phyloP scores from a whole-genome alignment of 2,113 vertebrate species.

The Perognathus longimembris region DNA sequence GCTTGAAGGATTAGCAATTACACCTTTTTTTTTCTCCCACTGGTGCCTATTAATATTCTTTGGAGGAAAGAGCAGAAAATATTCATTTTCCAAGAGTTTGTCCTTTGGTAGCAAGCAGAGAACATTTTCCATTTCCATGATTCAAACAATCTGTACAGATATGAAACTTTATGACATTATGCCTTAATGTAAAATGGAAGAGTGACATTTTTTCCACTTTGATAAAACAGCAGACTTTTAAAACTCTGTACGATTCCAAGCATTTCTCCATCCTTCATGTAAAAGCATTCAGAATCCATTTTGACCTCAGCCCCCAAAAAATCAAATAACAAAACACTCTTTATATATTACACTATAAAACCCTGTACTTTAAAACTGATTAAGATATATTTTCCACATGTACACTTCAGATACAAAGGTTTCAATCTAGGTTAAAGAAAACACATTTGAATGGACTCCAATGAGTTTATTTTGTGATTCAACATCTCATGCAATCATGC shows the following conservation, averaged over 20 bases:
- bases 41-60: slow-evolving; percentile 85
- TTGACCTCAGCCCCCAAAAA: slow-evolving; percentile 78
- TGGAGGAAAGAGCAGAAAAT: slow-evolving; percentile 87
- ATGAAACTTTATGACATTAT: slow-evolving; percentile 78
- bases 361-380: slow-evolving; percentile 82
- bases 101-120: slow-evolving; percentile 92
- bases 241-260: slow-evolving; percentile 81
- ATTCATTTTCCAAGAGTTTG: slow-evolving; percentile 85
- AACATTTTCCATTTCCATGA: slow-evolving; percentile 85
- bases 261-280: slow-evolving; percentile 72
- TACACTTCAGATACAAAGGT: slow-evolving; percentile 86
- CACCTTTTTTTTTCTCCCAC: slow-evolving; percentile 74
- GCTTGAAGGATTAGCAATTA: slow-evolving; percentile 83
- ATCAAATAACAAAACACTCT: slow-evolving; percentile 69
- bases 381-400: slow-evolving; percentile 79
- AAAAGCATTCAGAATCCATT: slow-evolving; percentile 80
- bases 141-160: slow-evolving; percentile 83
- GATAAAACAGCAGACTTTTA: slow-evolving; percentile 81
- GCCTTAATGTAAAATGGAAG: slow-evolving; percentile 79
- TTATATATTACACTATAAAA: slow-evolving; percentile 81
- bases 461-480: slow-evolving; percentile 88
- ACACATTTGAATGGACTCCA: slow-evolving; percentile 85
- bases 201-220: slow-evolving; percentile 75
- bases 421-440: slow-evolving; percentile 85
- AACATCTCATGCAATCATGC: slow-evolving; percentile 90